phyloP scores from a whole-genome alignment of 2,113 vertebrate genomes.

The Coregonus clupeaformis region DNA sequence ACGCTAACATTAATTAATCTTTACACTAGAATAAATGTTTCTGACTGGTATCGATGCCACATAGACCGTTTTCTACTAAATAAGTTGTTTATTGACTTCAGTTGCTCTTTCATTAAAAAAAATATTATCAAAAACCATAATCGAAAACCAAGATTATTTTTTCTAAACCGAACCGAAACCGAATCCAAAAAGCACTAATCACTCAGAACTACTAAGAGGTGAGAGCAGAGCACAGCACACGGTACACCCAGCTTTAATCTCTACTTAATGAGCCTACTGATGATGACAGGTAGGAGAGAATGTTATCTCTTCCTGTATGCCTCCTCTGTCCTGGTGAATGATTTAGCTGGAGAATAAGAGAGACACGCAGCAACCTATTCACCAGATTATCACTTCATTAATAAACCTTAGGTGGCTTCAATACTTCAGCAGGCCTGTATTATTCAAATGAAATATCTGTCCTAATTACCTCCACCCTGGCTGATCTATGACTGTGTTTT shows the following conservation, averaged over 20 bases:
- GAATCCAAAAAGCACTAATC: no score
- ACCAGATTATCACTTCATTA: constrained; percentile 66
- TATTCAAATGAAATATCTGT: constrained; percentile 71
- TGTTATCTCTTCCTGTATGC: constrained; percentile 49
- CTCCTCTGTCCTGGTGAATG: constrained; percentile 45
- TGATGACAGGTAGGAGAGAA: constrained; percentile 37
- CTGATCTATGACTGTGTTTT: constrained; percentile 66
- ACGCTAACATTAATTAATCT: no score
- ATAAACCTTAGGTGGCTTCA: constrained; percentile 66
- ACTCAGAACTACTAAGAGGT: no score
- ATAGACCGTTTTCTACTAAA: no score
- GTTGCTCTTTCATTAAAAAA: no score
- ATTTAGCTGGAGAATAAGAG: constrained; percentile 50
- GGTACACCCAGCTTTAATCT: constrained; percentile 50
- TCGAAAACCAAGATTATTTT: no score
- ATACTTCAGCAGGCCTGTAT: constrained; percentile 59
- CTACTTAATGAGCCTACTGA: constrained; percentile 53
- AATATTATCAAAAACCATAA: no score
- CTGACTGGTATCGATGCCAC: no score
- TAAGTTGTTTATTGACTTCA: no score
- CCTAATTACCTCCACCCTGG: constrained; percentile 66
- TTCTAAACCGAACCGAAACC: no score
- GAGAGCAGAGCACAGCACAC: no score
- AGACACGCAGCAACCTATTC: constrained; percentile 54
- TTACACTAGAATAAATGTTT: no score